These are phyloP conservation scores for Pimpla rufipes DNA, from an alignment of 2,888 invertebrate species.

Conservation along the genomic window DNA sequence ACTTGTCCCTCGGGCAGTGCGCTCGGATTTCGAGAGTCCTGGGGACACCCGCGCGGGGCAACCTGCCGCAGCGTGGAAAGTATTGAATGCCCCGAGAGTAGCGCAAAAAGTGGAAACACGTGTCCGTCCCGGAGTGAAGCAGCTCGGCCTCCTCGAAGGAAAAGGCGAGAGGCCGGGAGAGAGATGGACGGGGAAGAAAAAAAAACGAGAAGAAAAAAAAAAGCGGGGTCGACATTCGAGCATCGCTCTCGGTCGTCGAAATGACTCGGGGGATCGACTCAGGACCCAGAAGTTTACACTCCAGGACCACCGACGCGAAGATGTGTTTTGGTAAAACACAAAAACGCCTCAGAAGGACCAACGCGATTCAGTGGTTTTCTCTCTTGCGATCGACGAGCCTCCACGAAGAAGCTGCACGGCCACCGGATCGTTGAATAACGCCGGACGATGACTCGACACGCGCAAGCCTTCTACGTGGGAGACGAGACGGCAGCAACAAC, in stretches of 20 bases:
- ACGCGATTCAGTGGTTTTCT: constrained; percentile 26
- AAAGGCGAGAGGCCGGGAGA: constrained; percentile 38
- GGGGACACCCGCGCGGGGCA: constrained; percentile 51
- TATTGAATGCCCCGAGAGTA: constrained; percentile 33
- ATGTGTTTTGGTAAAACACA: constrained; percentile 6
- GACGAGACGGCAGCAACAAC: constrained; percentile 31
- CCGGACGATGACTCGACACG: constrained; percentile 17
- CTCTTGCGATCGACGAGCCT: background rate
- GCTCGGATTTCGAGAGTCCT: constrained; percentile 53
- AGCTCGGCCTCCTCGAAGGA: constrained; percentile 51
- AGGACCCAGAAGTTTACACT: constrained; percentile 28
- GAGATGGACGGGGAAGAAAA: constrained; percentile 2
- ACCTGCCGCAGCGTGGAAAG: constrained; percentile 60
- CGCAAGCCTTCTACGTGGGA: constrained; percentile 57
- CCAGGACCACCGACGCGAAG: constrained; percentile 38
- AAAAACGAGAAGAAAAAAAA: constrained; percentile 1
- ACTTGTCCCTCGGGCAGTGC: constrained; percentile 41
- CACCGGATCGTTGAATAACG: constrained; percentile 44
- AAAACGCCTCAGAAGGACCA: constrained; percentile 28
- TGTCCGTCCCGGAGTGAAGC: constrained; percentile 43
- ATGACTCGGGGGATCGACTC: constrained; percentile 42
- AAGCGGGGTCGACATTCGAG: background rate
- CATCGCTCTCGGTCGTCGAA: background rate
- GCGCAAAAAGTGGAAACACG: constrained; percentile 65
- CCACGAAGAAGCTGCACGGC: constrained; percentile 11